A percentile compares a stretch with the other conserved stretches of the same genome.
These are phyloP conservation scores for Melanerpes aurifrons DNA, from an alignment of 2,113 vertebrate species.

Conservation along the genomic window DNA sequence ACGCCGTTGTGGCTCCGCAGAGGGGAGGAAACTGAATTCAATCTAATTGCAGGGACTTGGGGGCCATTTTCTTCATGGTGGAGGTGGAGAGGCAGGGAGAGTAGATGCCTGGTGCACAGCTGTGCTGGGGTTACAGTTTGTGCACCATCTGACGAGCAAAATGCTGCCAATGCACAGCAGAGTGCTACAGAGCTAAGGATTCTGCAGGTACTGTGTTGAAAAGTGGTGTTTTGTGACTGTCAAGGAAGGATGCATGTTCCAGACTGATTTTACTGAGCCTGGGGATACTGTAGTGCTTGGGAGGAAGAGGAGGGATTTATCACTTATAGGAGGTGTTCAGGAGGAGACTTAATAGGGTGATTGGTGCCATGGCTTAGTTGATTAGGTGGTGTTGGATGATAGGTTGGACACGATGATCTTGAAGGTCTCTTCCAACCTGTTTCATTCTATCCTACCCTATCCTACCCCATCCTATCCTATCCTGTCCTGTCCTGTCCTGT, in stretches of 20 bases:
- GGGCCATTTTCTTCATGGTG: neutral
- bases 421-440: no score
- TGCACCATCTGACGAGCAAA: neutral
- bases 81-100: neutral
- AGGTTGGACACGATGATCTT: no score
- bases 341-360: no score
- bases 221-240: neutral
- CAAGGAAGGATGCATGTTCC: neutral
- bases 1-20: neutral
- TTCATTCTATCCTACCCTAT: no score
- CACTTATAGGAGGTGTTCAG: no score
- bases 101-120: neutral
- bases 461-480: no score
- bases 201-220: neutral
- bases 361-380: no score
- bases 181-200: neutral
- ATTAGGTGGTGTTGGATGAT: no score
- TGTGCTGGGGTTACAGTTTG: constrained; percentile 13
- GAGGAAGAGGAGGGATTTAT: neutral
- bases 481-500: no score
- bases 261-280: constrained; percentile 3
- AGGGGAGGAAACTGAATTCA: constrained; percentile 14
- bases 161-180: neutral
- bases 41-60: constrained; percentile 10
- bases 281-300: neutral